Base-by-base conservation (phyloP, 2,797 vertebrate species). In the Spatula versicolor region DNA sequence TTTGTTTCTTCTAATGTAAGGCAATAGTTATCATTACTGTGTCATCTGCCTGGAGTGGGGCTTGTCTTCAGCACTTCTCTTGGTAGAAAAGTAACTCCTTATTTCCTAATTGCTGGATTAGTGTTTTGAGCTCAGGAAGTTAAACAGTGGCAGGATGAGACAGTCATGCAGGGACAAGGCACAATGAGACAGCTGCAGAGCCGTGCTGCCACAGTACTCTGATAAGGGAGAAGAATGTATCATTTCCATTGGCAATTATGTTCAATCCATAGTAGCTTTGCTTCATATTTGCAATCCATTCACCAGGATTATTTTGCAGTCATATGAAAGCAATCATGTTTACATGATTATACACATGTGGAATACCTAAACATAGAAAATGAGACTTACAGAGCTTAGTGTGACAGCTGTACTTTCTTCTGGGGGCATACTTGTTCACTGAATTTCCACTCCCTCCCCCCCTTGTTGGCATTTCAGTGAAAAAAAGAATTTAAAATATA, bases 61-160 rank as follows among this genome's bases (percentile, higher is more conserved):
- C 28, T 77, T 13, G 14, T 63, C 63, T 16, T 7, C 50, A 14
- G 11, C 6, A 21, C 22, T 8, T 9, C 30, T 33, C 39, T 6
- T 2, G 30, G n/a, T 19, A 21, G 60, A 8, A 2, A 6, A 26
- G 25, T 1, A 23, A 3, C 37, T 31, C 22, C 5, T 0, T 4
- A 0, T 35, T 50, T 68, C 55, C 64, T 28, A 21, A n/a, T 20
- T 39, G 58, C 73, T 55, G 69, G 48, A 15, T 43, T 21, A n/a
- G 28, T 13, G 54, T 20, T 31, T 33, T 7, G 33, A 37, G 76
- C 25, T 30, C 68, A 10, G 2, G 41, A 4, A 8, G 75, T 7
- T 37, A 43, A 60, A 6, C n/a, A 10, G 25, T 2, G n/a, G 46
- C 35, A 8, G 67, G 25, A 17, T 6, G 10, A 14, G 74, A 14